Evolutionary conservation across 2,888 invertebrate genomes (phyloP), one percentile per base, ranked within the genome.

Genomic region (Steromphala cineraria): DNA sequence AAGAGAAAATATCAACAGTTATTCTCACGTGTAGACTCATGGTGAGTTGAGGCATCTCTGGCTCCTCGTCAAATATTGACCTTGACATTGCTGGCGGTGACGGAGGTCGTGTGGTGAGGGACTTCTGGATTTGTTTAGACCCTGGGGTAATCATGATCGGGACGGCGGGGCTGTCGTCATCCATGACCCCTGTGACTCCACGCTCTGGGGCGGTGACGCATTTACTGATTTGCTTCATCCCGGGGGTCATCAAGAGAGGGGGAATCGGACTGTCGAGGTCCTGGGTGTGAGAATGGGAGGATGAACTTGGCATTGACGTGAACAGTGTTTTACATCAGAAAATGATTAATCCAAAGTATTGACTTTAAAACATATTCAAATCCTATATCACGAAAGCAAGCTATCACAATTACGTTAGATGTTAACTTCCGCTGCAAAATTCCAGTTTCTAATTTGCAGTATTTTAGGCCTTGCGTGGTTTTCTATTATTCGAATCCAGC

Each of bases 221-320:
- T 21, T 55, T 67, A 53, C 36, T 46, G 67, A 83, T 79, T 77
- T 83, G 83, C 53, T 81, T 79, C 19, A 81, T 76, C 13, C 81
- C 83, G 13, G 81, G 83, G 0, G 81, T 81, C 24, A 55, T 31
- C 24, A 83, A 53, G 56, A 79, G 55, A 13, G 83, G 83, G n/a
- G 83, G 79, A 2, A 67, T 62, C 10, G 81, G 81, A 36, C 81
- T 81, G 56, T 79, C 71, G 7, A 53, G 8, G 67, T 28, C 67
- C 71, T 71, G 71, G 15, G 24, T 8, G 62, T 28, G 1, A 19
- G n/a, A 62, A 28, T 0, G 10, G 46, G n/a, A 62, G 24, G 13
- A 24, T 62, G 62, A 62, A 62, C 24, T 10, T n/a, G 28, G 13
- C 19, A 15, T 28, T 15, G 10, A 17, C 62, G 10, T 10, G 7